phyloP scores from a whole-genome alignment of 1,140 invertebrate genomes.

The Drosophila sucinea region DNA sequence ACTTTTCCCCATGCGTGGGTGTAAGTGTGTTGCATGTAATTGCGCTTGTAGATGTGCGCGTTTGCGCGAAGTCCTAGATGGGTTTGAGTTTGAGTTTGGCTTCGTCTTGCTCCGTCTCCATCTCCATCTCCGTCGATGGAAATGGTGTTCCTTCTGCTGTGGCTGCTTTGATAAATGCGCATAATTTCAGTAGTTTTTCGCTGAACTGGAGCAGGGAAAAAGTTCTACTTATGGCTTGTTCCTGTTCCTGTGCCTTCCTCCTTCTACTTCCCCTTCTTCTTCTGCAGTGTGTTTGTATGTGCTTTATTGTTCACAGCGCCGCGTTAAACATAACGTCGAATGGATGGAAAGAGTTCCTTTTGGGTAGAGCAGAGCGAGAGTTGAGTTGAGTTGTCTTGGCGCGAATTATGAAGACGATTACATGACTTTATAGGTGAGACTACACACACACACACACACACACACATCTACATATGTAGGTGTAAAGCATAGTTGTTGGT shows the following conservation, averaged over 20 bases:
- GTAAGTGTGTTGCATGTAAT: conserved; percentile 55
- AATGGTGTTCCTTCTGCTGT: conserved; percentile 11
- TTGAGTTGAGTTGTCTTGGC: conserved; percentile 61
- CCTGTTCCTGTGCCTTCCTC: not conserved
- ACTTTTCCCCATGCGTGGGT: conserved; percentile 38
- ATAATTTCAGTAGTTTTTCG: conserved; percentile 77
- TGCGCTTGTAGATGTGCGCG: conserved; percentile 61
- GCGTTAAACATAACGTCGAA: conserved; percentile 74
- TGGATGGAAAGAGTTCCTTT: conserved; percentile 36
- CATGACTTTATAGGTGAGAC: conserved; percentile 70
- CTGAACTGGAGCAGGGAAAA: conserved; percentile 55
- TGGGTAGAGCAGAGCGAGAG: conserved; percentile 6
- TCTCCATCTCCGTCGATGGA: no score
- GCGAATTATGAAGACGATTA: conserved; percentile 79
- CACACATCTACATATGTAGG: conserved; percentile 18
- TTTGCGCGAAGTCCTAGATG: conserved; percentile 28
- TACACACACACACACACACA: not conserved
- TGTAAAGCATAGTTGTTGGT: conserved; percentile 9
- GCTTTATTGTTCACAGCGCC: conserved; percentile 75
- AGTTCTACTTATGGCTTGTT: conserved; percentile 26
- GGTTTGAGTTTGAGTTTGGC: conserved; percentile 44
- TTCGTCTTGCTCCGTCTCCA: not conserved
- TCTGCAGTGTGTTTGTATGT: conserved; percentile 33
- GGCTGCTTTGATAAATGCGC: conserved; percentile 73
- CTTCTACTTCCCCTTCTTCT: not conserved